Evolutionary conservation across 92 coral and sea anemone species (phyloP), one percentile per base, ranked within the genome.

Genomic region (Isaurus tuberculatus): DNA sequence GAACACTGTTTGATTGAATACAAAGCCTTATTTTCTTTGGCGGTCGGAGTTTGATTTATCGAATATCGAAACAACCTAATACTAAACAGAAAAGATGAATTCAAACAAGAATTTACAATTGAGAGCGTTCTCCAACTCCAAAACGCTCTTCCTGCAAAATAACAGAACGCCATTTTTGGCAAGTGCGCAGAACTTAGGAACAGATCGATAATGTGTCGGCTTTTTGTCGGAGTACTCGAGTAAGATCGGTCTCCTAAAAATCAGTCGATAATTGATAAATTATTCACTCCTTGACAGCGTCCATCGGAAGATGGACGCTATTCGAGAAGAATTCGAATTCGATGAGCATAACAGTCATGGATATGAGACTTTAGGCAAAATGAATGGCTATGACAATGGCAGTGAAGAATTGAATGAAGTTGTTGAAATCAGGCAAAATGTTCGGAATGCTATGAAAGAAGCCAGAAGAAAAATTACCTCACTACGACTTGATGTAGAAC

Each of bases 401-500:
- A 78, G 77, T 11, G 72, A 85, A 16, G 93, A 91, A 51, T 77
- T 80, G 17, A 94, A 90, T 5, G 98, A 92, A 60, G 95, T 95
- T 63, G 72, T 81, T 17, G 98, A 97, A 83, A 90, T 97, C 25
- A 87, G 86, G 57, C 97, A 94, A 31, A 94, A 97, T 66, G 94
- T 97, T 55, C 95, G 95, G 20, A 75, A 84, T 29, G 98, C 97
- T 5, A 91, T 97, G 94, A 94, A 94, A 68, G 99, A 91, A n/a
- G 99, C 99, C 15, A 83, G 98, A 29, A 91, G 94, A 61, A 89
- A 92, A 60, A 92, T 97, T 65, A 84, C 92, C 51, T 84, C 91
- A 72, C 85, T 97, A 46, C 96, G 99, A 34, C 88, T 86, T 49
- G 99, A 97, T 82, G 94, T 95, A 25, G 99, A 97, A 57, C 94